phyloP scores from a whole-genome alignment of 2,113 vertebrate genomes.

The Heterocephalus glaber region DNA sequence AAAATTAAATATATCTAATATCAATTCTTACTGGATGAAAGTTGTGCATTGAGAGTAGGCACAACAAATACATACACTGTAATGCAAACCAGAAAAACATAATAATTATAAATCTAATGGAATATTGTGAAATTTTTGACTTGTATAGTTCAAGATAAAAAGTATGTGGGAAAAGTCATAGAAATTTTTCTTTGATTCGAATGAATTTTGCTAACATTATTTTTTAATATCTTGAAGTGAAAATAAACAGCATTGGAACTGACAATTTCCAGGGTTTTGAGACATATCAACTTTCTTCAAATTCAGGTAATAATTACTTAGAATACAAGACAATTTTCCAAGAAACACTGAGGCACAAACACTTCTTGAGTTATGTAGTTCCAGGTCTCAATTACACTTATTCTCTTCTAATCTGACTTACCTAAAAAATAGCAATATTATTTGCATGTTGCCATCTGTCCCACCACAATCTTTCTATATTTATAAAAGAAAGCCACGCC shows the following conservation, averaged over 20 bases:
- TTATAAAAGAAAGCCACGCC: neutral
- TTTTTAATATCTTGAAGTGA: neutral
- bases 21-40: accelerated
- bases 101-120: neutral
- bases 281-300: neutral
- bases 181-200: neutral
- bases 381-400: neutral
- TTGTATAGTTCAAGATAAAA: neutral
- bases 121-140: neutral
- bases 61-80: neutral
- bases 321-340: neutral
- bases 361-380: neutral
- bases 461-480: neutral
- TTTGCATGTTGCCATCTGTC: neutral
- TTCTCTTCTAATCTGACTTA: neutral
- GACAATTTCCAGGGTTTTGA: neutral
- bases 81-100: neutral
- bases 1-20: neutral
- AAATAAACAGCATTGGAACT: neutral
- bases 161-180: neutral
- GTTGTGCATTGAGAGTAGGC: neutral
- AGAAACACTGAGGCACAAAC: neutral
- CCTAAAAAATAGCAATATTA: neutral
- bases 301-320: neutral
- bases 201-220: neutral